A percentile compares a stretch with the other conserved stretches of the same genome.
phyloP scores from a whole-genome alignment of 2,888 invertebrate species.

The Pachydiplax longipennis region DNA sequence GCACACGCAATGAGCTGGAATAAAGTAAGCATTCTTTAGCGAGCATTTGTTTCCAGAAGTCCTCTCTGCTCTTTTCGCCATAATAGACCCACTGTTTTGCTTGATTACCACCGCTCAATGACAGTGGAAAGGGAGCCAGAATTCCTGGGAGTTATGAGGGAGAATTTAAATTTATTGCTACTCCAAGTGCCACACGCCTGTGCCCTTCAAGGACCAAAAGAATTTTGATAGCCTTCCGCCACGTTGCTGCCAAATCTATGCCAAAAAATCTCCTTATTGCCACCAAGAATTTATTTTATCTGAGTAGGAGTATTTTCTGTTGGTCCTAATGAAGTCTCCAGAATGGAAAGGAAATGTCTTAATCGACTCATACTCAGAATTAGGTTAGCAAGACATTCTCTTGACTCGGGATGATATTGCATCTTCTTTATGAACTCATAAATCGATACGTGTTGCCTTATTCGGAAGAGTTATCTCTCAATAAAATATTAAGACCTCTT shows the following conservation, averaged over 20 bases:
- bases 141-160: constrained; percentile 22
- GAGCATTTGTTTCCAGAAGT: not conserved
- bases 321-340: too few species aligned
- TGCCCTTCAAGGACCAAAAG: not conserved
- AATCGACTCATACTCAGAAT: too few species aligned
- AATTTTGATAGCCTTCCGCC: constrained; percentile 27
- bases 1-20: too few species aligned
- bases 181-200: not conserved
- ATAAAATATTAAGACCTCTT: too few species aligned
- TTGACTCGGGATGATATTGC: too few species aligned
- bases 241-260: constrained; percentile 27
- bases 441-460: too few species aligned
- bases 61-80: not conserved
- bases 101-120: constrained; percentile 27
- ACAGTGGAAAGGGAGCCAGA: not conserved
- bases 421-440: too few species aligned
- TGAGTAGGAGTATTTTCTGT: too few species aligned
- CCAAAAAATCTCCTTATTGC: not conserved
- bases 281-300: too few species aligned
- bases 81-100: not conserved
- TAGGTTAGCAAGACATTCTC: too few species aligned
- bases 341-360: too few species aligned
- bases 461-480: too few species aligned
- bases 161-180: constrained; percentile 38
- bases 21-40: not conserved